Evolutionary conservation across 1,140 invertebrate species (phyloP).

Genomic region (Drosophila quadrilineata): DNA sequence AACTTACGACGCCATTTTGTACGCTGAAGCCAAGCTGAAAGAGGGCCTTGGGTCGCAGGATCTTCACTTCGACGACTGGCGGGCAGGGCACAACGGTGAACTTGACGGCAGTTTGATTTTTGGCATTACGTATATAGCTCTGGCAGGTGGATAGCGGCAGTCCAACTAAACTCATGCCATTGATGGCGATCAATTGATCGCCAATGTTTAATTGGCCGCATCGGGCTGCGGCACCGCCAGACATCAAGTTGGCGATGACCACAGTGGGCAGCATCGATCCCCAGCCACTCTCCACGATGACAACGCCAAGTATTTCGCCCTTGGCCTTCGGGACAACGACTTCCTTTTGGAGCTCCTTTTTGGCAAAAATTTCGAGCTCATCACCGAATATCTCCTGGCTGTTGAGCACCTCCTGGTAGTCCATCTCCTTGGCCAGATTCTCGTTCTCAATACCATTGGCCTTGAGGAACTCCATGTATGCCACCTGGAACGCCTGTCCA

Average conservation of each 20-base stretch:
- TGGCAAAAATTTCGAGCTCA: slow-evolving; percentile 99
- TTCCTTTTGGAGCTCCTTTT: slow-evolving; percentile 99
- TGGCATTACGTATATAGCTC: slow-evolving; percentile 99
- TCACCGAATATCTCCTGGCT: slow-evolving; percentile 99
- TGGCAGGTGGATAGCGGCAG: slow-evolving; percentile 98
- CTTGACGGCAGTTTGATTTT: slow-evolving; percentile 98
- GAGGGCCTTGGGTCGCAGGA: slow-evolving; percentile 99
- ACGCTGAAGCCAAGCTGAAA: slow-evolving; percentile 99
- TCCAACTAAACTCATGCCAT: slow-evolving; percentile 98
- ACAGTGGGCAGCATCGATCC: slow-evolving; percentile 89
- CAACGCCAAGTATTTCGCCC: slow-evolving; percentile 98
- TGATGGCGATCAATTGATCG: slow-evolving; percentile 99
- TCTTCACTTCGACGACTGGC: slow-evolving; percentile 99
- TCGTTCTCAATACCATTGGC: slow-evolving; percentile 99
- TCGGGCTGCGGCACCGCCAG: slow-evolving; percentile 95
- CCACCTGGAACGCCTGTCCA: slow-evolving; percentile 99
- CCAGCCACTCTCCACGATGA: slow-evolving; percentile 95
- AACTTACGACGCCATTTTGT: slow-evolving; percentile 98
- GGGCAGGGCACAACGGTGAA: slow-evolving; percentile 99
- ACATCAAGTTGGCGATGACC: slow-evolving; percentile 98
- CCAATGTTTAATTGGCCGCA: slow-evolving; percentile 99
- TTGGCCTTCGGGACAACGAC: slow-evolving; percentile 99
- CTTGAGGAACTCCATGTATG: slow-evolving; percentile 99
- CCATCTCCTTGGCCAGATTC: slow-evolving; percentile 99
- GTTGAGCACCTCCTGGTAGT: slow-evolving; percentile 99